phyloP scores from a whole-genome alignment of 2,888 invertebrate species.

The Trissolcus japonicus region DNA sequence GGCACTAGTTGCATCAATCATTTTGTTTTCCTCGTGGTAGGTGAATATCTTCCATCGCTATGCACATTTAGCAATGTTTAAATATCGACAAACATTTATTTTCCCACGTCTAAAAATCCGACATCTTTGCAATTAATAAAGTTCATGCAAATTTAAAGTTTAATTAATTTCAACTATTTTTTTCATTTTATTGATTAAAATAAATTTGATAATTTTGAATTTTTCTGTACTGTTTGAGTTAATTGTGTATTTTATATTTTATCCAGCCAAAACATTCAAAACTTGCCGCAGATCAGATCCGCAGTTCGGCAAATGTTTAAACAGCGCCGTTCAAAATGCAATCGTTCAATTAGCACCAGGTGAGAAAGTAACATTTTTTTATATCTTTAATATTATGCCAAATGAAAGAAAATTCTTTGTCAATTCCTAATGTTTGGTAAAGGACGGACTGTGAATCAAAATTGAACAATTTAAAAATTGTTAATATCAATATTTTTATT shows the following conservation, averaged over 20 bases:
- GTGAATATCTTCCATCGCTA: too few relatives aligned
- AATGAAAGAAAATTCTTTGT: too few relatives aligned
- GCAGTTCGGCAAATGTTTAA: conserved; percentile 80
- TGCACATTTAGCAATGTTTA: too few relatives aligned
- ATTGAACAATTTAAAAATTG: background rate
- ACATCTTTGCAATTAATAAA: conserved; percentile 14
- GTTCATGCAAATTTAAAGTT: conserved; percentile 31
- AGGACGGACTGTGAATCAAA: background rate
- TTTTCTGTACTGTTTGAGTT: too few relatives aligned
- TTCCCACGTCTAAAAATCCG: background rate
- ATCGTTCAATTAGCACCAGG: conserved; percentile 79
- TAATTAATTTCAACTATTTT: too few relatives aligned
- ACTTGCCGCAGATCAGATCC: conserved; percentile 79
- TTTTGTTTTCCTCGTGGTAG: too few relatives aligned
- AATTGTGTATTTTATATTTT: too few relatives aligned
- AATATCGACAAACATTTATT: background rate
- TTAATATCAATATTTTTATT: too few relatives aligned
- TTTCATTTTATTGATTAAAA: background rate
- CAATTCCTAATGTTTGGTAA: background rate
- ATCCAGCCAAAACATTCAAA: conserved; percentile 79
- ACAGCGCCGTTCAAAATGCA: conserved; percentile 79
- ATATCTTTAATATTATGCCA: background rate
- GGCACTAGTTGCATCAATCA: too few relatives aligned
- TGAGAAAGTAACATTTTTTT: conserved; percentile 68
- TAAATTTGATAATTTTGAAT: background rate